Percentiles rank a stretch among this genome's conserved stretches.
Evolutionary conservation across 2,797 vertebrate species (phyloP).

Genomic region (Orientallactaga sibirica): DNA sequence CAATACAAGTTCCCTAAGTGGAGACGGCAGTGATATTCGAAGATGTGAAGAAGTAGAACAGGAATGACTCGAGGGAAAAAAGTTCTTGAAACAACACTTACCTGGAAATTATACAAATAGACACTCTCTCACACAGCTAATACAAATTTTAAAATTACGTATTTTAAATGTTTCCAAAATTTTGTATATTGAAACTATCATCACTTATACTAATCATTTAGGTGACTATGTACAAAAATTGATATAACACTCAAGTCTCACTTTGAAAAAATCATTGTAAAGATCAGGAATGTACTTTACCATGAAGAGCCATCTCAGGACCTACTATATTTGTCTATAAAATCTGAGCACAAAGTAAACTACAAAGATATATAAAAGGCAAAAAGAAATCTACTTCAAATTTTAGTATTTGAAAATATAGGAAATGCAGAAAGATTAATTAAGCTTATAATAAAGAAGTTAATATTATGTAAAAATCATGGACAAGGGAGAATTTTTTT

Average conservation of each 20-base stretch:
- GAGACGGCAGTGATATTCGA: conserved; percentile 49
- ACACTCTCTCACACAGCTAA: background rate
- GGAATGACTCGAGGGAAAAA: background rate
- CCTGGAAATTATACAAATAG: background rate
- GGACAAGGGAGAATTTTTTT: conserved; percentile 66
- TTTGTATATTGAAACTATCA: background rate
- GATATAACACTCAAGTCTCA: conserved; percentile 42
- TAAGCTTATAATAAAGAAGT: conserved; percentile 83
- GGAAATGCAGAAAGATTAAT: conserved; percentile 62
- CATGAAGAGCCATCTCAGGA: conserved; percentile 21
- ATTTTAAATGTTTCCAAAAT: background rate
- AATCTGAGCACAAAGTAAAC: conserved; percentile 34
- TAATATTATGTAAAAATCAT: conserved; percentile 47
- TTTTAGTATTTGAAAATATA: conserved; percentile 63
- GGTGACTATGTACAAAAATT: conserved; percentile 38
- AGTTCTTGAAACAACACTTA: conserved; percentile 57
- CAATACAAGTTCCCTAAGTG: background rate
- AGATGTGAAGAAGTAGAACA: background rate
- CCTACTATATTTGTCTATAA: conserved; percentile 39
- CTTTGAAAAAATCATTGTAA: conserved; percentile 61
- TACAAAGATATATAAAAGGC: conserved; percentile 32
- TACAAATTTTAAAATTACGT: background rate
- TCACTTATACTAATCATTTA: conserved; percentile 55
- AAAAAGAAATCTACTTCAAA: conserved; percentile 73
- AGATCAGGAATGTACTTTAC: background rate